phyloP scores from a whole-genome alignment of 2,113 vertebrate genomes.

The Jaculus jaculus region DNA sequence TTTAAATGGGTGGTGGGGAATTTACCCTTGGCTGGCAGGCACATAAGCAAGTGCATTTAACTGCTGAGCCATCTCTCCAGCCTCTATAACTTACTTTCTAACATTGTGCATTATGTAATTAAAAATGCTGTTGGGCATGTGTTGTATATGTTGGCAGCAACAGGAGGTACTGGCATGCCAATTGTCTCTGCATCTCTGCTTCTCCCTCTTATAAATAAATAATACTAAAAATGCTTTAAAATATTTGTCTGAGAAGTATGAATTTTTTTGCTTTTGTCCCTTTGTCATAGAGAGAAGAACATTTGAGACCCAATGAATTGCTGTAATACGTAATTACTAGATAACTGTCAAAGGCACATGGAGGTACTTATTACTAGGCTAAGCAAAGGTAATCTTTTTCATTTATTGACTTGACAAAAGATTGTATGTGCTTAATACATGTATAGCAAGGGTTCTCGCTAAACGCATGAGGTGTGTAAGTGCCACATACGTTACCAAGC shows the following conservation, averaged over 20 bases:
- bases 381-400: neutral
- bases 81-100: conserved; percentile 5
- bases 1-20: no score
- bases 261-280: neutral
- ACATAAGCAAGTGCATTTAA: no score
- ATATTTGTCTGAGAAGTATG: neutral
- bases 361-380: neutral
- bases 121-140: neutral
- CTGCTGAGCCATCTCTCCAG: no score
- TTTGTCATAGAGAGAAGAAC: neutral
- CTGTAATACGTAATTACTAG: neutral
- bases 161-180: no score
- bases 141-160: no score
- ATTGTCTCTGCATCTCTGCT: no score
- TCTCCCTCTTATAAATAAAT: no score
- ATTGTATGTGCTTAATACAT: neutral
- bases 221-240: no score
- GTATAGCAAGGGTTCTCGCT: neutral
- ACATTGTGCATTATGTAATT: neutral
- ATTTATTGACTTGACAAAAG: neutral
- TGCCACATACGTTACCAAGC: neutral
- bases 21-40: no score
- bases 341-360: neutral
- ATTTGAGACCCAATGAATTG: neutral
- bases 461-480: neutral